A percentile compares a stretch with the other conserved stretches of the same genome.
These are phyloP conservation scores for Zaprionus gabonicus DNA, from an alignment of 1,140 invertebrate genomes.

Conservation along the genomic window DNA sequence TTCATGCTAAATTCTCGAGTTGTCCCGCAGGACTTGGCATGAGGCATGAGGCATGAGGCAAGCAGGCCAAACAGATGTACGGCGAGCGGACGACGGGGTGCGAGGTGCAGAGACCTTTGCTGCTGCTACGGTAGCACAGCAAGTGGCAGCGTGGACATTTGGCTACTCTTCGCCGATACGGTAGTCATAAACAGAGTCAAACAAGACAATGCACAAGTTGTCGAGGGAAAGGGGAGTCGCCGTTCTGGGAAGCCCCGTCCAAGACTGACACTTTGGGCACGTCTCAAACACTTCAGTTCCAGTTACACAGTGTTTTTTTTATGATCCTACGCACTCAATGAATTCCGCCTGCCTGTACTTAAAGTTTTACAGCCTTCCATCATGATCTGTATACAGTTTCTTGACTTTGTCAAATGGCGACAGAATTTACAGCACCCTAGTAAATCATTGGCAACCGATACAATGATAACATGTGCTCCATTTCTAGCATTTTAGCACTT, in stretches of 20 bases:
- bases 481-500: conserved; percentile 34
- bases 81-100: conserved; percentile 25
- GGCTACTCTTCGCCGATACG: conserved; percentile 46
- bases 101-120: not conserved
- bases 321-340: conserved; percentile 42
- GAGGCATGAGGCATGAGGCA: conserved; percentile 38
- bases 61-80: conserved; percentile 28
- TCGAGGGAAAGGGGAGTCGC: not conserved
- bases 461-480: conserved; percentile 36
- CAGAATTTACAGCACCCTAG: conserved; percentile 43
- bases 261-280: conserved; percentile 29
- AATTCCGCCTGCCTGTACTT: conserved; percentile 36
- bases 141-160: conserved; percentile 44
- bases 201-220: conserved; percentile 23
- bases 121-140: conserved; percentile 45
- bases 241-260: conserved; percentile 23
- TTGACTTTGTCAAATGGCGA: conserved; percentile 36
- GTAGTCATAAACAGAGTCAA: conserved; percentile 58
- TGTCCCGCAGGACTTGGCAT: conserved; percentile 40
- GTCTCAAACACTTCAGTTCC: conserved; percentile 33
- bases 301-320: conserved; percentile 41
- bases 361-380: conserved; percentile 39
- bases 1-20: conserved; percentile 61
- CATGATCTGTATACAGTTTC: conserved; percentile 32
- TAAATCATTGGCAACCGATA: conserved; percentile 33